These are phyloP conservation scores for Clunio marinus DNA, from an alignment of 2,888 invertebrate genomes.

Conservation along the genomic window DNA sequence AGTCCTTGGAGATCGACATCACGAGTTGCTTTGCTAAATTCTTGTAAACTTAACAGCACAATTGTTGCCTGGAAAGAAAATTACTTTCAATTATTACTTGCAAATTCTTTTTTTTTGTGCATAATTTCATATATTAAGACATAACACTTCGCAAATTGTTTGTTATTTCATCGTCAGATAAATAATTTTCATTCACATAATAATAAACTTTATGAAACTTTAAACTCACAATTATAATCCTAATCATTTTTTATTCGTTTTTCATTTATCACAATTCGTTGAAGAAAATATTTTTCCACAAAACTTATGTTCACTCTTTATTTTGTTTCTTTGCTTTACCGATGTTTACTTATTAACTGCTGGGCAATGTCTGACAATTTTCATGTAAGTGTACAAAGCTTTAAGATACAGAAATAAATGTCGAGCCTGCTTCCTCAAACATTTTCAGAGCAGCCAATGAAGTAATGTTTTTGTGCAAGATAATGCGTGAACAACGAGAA, in stretches of 20 bases:
- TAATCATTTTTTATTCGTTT: not conserved
- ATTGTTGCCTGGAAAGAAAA: not conserved
- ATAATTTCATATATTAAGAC: too few relatives aligned
- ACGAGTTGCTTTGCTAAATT: not conserved
- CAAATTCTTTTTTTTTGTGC: too few relatives aligned
- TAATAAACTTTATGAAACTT: too few relatives aligned
- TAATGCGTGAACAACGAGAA: conserved; percentile 4
- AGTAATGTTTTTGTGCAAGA: not conserved
- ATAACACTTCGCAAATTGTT: too few relatives aligned
- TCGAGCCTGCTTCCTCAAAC: not conserved
- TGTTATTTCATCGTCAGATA: too few relatives aligned
- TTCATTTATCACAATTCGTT: not conserved
- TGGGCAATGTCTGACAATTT: not conserved
- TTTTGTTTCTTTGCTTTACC: too few relatives aligned
- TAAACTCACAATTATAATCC: not conserved
- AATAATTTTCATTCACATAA: too few relatives aligned
- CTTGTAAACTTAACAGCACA: not conserved
- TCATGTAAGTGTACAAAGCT: not conserved
- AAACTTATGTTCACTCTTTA: not conserved
- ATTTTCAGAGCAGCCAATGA: not conserved
- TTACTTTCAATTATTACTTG: too few relatives aligned
- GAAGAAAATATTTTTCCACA: not conserved
- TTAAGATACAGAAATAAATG: not conserved
- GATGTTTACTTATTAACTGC: too few relatives aligned
- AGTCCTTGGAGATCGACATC: not conserved